phyloP scores from a whole-genome alignment of 2,113 vertebrate genomes.

The Psittacula cyanocephala region DNA sequence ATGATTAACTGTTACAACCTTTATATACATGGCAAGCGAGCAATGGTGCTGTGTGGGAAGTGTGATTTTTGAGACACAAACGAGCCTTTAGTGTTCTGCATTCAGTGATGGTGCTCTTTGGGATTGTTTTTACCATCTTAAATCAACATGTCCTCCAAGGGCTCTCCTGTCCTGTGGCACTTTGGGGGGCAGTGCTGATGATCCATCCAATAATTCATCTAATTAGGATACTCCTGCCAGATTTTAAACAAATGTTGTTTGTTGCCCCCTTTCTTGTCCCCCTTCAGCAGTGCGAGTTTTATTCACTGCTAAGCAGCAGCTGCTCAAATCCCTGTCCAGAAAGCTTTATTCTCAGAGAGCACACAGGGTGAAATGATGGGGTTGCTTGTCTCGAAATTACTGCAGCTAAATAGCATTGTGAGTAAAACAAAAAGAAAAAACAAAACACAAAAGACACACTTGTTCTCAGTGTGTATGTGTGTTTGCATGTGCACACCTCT shows the following conservation, averaged over 20 bases:
- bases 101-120: neutral
- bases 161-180: neutral
- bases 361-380: neutral
- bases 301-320: slow-evolving; percentile 59
- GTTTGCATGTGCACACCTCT: neutral
- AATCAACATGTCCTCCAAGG: neutral
- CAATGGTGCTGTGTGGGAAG: neutral
- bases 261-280: slow-evolving; percentile 25
- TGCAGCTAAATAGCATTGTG: neutral
- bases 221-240: slow-evolving; percentile 49
- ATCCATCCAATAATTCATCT: slow-evolving; percentile 41
- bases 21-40: slow-evolving; percentile 6
- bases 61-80: slow-evolving; percentile 40
- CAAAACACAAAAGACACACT: neutral
- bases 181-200: slow-evolving; percentile 17
- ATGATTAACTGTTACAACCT: slow-evolving; percentile 48
- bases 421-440: neutral
- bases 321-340: slow-evolving; percentile 57
- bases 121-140: neutral
- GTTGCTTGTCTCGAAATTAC: slow-evolving; percentile 17
- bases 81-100: neutral
- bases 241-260: slow-evolving; percentile 64
- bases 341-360: slow-evolving; percentile 23
- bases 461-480: neutral
- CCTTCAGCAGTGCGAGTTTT: slow-evolving; percentile 19